Percentiles rank a stretch among this genome's conserved stretches.
Evolutionary conservation across 2,888 invertebrate genomes (phyloP).

Genomic region (Celastrina argiolus): DNA sequence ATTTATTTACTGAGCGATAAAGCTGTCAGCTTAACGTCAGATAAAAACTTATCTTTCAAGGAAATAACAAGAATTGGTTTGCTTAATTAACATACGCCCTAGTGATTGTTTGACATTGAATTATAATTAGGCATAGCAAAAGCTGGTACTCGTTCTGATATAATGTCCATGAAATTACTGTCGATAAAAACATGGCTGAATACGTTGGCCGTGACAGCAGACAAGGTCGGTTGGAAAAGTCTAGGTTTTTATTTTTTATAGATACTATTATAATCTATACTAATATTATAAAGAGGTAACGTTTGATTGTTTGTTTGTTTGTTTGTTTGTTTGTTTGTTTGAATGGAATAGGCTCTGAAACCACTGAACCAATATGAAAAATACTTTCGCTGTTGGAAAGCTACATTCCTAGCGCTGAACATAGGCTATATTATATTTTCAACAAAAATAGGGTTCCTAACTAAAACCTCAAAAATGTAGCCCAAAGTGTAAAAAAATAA

Average conservation of each 20-base stretch:
- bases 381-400: too few species aligned
- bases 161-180: slow-evolving; percentile 25
- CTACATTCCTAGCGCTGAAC: too few species aligned
- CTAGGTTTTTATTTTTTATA: slow-evolving; percentile 22
- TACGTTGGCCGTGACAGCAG: slow-evolving; percentile 13
- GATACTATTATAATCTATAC: neutral
- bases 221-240: slow-evolving; percentile 21
- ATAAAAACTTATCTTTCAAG: slow-evolving; percentile 7
- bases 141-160: neutral
- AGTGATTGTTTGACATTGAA: slow-evolving; percentile 15
- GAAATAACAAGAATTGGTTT: neutral
- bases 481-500: too few species aligned
- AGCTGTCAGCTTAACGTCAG: neutral
- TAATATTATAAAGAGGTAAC: too few species aligned
- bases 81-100: slow-evolving; percentile 8
- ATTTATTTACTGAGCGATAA: neutral
- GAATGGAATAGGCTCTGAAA: too few species aligned
- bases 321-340: too few species aligned
- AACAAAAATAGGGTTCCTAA: too few species aligned
- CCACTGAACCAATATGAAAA: too few species aligned
- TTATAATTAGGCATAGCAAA: slow-evolving; percentile 13
- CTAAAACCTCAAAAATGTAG: too few species aligned
- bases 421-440: too few species aligned
- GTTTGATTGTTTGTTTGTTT: too few species aligned
- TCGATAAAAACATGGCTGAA: slow-evolving; percentile 21